Evolutionary conservation across 37 sponge, comb jelly and placozoan species (phyloP).

Genomic region (Diacarnus erythraeanus): DNA sequence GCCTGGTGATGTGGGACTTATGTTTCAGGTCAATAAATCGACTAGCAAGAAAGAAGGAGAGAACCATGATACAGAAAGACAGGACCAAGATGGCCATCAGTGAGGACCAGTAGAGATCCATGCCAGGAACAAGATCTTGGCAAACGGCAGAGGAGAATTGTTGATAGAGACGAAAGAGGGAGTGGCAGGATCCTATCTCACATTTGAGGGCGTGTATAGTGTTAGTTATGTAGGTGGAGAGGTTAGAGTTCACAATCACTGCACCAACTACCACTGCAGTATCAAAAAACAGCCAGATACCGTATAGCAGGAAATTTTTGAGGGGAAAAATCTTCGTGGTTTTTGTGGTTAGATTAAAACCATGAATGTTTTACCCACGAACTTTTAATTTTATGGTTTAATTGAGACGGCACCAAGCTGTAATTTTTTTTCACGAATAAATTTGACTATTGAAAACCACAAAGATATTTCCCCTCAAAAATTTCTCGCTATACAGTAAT

Average conservation of each 20-base stretch:
- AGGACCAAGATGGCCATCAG: constrained; percentile 20
- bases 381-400: too few species aligned
- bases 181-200: constrained; percentile 22
- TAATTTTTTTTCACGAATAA: too few species aligned
- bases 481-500: too few species aligned
- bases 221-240: constrained; percentile 11
- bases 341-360: too few species aligned
- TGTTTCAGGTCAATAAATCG: constrained; percentile 34
- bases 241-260: neutral
- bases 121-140: constrained; percentile 47
- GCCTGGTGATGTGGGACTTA: constrained; percentile 26
- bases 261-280: constrained; percentile 15
- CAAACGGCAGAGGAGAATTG: constrained; percentile 51
- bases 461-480: too few species aligned
- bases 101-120: constrained; percentile 70
- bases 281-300: too few species aligned
- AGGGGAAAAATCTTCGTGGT: constrained; percentile 23
- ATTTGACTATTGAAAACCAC: too few species aligned
- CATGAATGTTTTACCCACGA: too few species aligned
- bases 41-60: constrained; percentile 45
- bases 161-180: constrained; percentile 9
- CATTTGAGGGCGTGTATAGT: constrained; percentile 14
- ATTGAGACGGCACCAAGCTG: neutral
- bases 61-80: constrained; percentile 14
- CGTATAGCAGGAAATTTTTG: too few species aligned